Conservation (phyloP, 2,113 vertebrate genomes). For the Nannobrachium achirus region DNA sequence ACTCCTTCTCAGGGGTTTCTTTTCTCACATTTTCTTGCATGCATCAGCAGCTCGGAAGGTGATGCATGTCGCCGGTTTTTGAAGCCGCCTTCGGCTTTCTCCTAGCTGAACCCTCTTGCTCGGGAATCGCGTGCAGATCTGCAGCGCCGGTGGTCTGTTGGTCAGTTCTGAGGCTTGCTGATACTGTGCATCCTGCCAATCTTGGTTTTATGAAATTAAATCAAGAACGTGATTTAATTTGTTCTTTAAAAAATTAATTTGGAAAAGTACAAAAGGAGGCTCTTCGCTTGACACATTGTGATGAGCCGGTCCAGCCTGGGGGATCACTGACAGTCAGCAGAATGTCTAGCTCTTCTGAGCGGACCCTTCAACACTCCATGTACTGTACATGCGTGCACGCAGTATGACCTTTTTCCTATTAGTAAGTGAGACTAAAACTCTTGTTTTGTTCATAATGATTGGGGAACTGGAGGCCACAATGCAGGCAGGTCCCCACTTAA, state of each 20-base stretch:
- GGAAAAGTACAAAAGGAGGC: background rate
- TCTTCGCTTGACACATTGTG: conserved; percentile 1
- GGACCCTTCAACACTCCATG: conserved; percentile 45
- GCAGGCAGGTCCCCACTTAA: conserved; percentile 84
- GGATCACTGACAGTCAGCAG: conserved; percentile 16
- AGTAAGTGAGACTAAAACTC: conserved; percentile 76
- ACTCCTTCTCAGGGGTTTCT: conserved; percentile 77
- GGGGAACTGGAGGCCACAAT: conserved; percentile 77
- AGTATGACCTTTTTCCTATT: conserved; percentile 76
- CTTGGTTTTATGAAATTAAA: conserved; percentile 11
- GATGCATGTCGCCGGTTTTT: conserved; percentile 53
- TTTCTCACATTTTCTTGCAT: conserved; percentile 78
- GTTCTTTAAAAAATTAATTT: background rate
- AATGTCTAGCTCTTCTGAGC: conserved; percentile 19
- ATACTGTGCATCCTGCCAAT: background rate
- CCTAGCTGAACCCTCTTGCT: conserved; percentile 40
- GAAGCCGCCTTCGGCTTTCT: conserved; percentile 62
- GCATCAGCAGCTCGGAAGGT: conserved; percentile 79
- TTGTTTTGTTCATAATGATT: conserved; percentile 81
- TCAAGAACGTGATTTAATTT: background rate
- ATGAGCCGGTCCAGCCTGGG: background rate
- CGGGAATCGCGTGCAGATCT: conserved; percentile 19
- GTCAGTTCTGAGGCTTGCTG: conserved; percentile 24
- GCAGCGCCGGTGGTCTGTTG: conserved; percentile 42
- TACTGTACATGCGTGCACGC: conserved; percentile 45